These are phyloP conservation scores for Hyla sarda DNA, from an alignment of 2,113 vertebrate species.

Conservation along the genomic window DNA sequence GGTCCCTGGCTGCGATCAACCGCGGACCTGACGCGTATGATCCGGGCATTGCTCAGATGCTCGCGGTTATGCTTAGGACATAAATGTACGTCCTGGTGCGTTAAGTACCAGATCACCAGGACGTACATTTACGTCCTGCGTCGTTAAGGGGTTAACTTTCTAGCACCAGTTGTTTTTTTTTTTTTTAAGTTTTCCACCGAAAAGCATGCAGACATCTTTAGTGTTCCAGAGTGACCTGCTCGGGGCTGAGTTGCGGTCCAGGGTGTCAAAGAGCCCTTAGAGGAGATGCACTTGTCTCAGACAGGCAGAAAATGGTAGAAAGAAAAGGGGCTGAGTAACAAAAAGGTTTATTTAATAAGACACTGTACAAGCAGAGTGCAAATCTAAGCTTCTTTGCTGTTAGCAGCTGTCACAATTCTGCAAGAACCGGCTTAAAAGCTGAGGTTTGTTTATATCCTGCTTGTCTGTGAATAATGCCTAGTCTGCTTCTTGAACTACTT, in stretches of 20 bases:
- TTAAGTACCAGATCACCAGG: no score
- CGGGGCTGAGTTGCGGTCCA: background rate
- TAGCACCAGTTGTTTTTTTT: no score
- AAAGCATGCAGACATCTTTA: background rate
- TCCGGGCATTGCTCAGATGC: no score
- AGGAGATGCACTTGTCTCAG: background rate
- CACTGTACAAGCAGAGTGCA: background rate
- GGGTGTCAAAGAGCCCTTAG: no score
- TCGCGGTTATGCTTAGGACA: no score
- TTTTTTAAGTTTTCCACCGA: no score
- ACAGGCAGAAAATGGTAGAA: background rate
- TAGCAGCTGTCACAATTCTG: conserved; percentile 11
- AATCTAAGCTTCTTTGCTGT: conserved; percentile 20
- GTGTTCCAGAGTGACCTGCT: background rate
- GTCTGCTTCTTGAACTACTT: background rate
- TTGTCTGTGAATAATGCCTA: background rate
- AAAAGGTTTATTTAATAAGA: conserved; percentile 28
- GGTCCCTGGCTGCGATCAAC: no score
- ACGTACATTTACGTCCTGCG: no score
- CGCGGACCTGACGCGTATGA: no score
- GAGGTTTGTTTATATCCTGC: conserved; percentile 3
- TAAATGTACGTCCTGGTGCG: no score
- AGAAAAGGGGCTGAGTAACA: background rate
- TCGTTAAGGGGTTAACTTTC: no score
- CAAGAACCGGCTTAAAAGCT: conserved; percentile 16